Conservation (phyloP, 2,113 vertebrate genomes). For the Anser cygnoides region DNA sequence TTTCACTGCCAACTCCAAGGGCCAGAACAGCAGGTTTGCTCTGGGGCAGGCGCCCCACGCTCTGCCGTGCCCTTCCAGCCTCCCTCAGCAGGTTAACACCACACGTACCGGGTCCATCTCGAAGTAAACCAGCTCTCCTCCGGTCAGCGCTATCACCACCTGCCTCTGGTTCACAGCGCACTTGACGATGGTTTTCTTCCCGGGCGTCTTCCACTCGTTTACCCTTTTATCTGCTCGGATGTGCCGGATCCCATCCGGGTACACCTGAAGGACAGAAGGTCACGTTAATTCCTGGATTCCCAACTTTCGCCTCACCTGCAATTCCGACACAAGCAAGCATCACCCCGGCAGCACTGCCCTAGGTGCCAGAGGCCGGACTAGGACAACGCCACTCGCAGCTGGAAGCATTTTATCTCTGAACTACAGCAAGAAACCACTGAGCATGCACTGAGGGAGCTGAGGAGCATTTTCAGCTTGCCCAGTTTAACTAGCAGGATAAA, state of each 20-base stretch:
- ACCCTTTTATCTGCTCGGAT: constrained; percentile 98
- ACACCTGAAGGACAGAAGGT: constrained; percentile 80
- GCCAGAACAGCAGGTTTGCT: background rate
- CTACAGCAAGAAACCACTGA: background rate
- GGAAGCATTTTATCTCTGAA: background rate
- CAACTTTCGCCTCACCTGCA: background rate
- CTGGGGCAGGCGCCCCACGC: too few species aligned
- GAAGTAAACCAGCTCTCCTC: constrained; percentile 97
- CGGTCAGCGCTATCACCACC: constrained; percentile 97
- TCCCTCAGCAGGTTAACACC: background rate
- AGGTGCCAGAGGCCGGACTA: background rate
- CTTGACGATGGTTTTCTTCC: constrained; percentile 97
- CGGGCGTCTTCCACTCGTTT: constrained; percentile 98
- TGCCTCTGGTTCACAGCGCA: constrained; percentile 98
- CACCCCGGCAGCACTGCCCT: background rate
- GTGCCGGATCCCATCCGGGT: constrained; percentile 96
- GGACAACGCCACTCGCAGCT: fast-evolving
- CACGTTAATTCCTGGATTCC: background rate
- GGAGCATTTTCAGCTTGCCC: background rate
- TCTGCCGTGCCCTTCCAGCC: background rate
- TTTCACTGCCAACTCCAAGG: background rate
- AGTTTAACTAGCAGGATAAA: background rate
- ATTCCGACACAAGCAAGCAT: background rate
- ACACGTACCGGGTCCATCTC: constrained; percentile 96
- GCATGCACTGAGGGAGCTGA: background rate